Evolutionary conservation across 2,888 invertebrate genomes (phyloP), one percentile per base, ranked within the genome.

Genomic region (Aspidiotus destructor): DNA sequence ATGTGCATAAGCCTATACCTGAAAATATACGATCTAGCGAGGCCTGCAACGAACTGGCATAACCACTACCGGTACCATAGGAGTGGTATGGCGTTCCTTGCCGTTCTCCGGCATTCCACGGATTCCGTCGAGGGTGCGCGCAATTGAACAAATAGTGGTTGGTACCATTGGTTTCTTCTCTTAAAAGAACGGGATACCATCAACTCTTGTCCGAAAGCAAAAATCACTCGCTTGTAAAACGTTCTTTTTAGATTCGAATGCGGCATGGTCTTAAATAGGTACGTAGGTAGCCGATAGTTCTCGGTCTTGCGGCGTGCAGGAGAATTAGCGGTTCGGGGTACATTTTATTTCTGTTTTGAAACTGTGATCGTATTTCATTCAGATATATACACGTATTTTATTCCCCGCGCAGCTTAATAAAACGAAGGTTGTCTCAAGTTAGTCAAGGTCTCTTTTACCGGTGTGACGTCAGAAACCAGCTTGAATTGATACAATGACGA

Each of bases 351-450:
- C 28, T 28, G 28, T 28, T 28, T 28, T 28, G 5, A 28, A 28
- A 28, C 28, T 28, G 28, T 28, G 28, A 28, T 28, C 28, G 28
- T 28, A 28, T 28, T 3, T 28, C 5, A 28, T 28, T 28, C 28
- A 3, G 28, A 28, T 28, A 28, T 28, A 28, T 28, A 28, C 28
- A 28, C 28, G 28, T 28, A 28, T 28, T n/a, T 28, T 28, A 28
- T 28, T 28, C 28, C 28, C 28, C 28, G 28, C 63, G 53, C 63
- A 52, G 53, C 53, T 57, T 44, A 64, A 64, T 64, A 57, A 28
- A 57, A 41, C 64, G 64, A 64, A 64, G 64, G 64, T 64, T 64
- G 64, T 64, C 64, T 64, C 57, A 64, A 57, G n/a, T 55, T 44
- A 64, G 57, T 64, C 64, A 64, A 64, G 64, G 64, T 64, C 64